Evolutionary conservation across 2,888 invertebrate species (phyloP), one percentile per base, ranked within the genome.

Genomic region (Heliconius ethilla): DNA sequence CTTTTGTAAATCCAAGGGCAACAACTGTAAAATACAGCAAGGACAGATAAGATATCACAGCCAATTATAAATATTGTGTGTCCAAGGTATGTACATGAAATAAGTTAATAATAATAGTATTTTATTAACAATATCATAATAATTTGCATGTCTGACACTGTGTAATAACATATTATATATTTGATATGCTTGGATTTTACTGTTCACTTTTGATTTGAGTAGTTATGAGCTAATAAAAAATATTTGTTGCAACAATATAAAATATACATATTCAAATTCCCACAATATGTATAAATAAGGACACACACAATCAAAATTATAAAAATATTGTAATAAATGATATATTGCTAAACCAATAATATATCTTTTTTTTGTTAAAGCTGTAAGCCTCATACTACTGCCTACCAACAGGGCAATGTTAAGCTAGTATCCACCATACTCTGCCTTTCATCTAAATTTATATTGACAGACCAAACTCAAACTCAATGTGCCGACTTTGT

Each of bases 41-140:
- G 66, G 66, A 66, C 66, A 66, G 66, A 66, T 37, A 66, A 66
- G 25, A 66, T 66, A 9, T 22, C 13, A 15, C 10, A 66, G n/a
- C 22, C 66, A 66, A 37, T 11, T 37, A 37, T 11, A 37, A n/a
- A 66, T 66, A 66, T 33, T 33, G 33, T n/a, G 3, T 18, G 22
- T 33, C 10, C 22, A 22, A 66, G 11, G 22, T 33, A 65, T 66
- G 11, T n/a, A 66, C 7, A 65, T 65, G 1, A 25, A 27, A 29
- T 27, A 63, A 63, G 13, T 15, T 63, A 63, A 22, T 51, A 51
- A 51, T 51, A 45, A 15, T 51, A 45, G 13, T 45, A 10, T 45
- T 45, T 13, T 45, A 11, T 13, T 45, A 33, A 33, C 1, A 29
- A 29, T 29, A 29, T 29, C 29, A 29, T 51, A 51, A 51, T 51